Base-by-base conservation (phyloP, 2,888 invertebrate species). In the Lucinisca nassula region DNA sequence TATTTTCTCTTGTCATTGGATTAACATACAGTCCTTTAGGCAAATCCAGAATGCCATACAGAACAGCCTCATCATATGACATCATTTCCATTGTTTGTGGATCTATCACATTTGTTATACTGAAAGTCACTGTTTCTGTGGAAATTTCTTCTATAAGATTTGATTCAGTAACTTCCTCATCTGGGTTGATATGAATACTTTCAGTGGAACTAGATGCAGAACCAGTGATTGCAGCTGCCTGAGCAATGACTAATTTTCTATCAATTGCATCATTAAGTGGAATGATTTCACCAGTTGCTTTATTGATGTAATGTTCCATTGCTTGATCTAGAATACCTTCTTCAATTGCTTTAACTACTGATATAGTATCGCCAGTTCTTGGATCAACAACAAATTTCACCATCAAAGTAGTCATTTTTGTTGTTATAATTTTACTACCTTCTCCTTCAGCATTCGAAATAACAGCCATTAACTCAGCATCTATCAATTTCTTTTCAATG, bases 341-440 rank as follows among this genome's bases (percentile, higher is more conserved):
- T 95, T 98, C 98, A 94, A 99, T 98, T 40, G 99, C 99, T 97
- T 99, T 98, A 90, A 98, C 96, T 90, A 99, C 97, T n/a, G 98
- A 98, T 51, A 99, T 97, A 95, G 98, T 97, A 92, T 96, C 96
- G 37, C 96, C 96, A 37, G 96, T 97, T 97, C 98, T 97, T 90
- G 97, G 96, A 93, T 98, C 98, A 73, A 97, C 97, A 94, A 98
- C 98, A 87, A 94, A 93, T 58, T 94, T 94, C n/a, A 96, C 93
- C 79, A 94, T 93, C 67, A 95, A 92, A 6, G 95, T 95, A 30
- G 95, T 94, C 81, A 95, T 88, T 83, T 95, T 95, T 24, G 95
- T 94, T 24, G 95, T 95, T 14, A 93, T 94, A 14, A 96, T 98
- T 84, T 99, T 98, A 70, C 99, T 99, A 94, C 99, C 97, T 91